Evolutionary conservation across 2,888 invertebrate species (phyloP), one percentile per base, ranked within the genome.

Genomic region (Plebejus anna): DNA sequence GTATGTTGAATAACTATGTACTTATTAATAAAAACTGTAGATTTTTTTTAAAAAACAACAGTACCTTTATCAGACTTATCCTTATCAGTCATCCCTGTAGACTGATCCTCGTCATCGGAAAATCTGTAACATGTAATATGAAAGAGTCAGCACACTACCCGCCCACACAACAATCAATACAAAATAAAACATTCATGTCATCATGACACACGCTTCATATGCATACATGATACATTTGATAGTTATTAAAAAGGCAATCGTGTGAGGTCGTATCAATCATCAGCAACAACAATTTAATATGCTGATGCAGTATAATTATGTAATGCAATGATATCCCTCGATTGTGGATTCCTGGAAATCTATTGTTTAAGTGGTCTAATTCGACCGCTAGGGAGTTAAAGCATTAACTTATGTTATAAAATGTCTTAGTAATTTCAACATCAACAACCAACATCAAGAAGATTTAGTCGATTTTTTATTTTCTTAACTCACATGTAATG

Each of bases 61-160:
- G 78, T 82, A 91, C 92, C 92, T 87, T 89, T 84, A 81, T 88
- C 91, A 84, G 89, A 86, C 86, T 91, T 92, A 79, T 92, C 90
- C 81, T 92, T 90, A 85, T 94, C 94, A 89, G 92, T 93, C 94
- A 94, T 94, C 88, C 92, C 94, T 91, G 92, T 85, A 86, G 88
- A 85, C 89, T 91, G 92, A 82, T 93, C 92, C 84, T 94, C 93
- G 87, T 94, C 94, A 87, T 94, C 92, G 82, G 94, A 92, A 75
- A 94, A 85, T 85, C 94, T 94, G 86, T 1, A 88, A 85, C 57
- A n/a, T 47, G 36, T 66, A 77, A 51, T 55, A 71, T 9, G 55
- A 42, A 57, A 71, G 36, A 55, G 51, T 76, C 32, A 73, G 51
- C 22, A 28, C 38, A 9, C 51, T 66, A 32, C 4, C 32, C 66